These are phyloP conservation scores for Ciconia maguari DNA, from an alignment of 2,113 vertebrate genomes.

Conservation along the genomic window DNA sequence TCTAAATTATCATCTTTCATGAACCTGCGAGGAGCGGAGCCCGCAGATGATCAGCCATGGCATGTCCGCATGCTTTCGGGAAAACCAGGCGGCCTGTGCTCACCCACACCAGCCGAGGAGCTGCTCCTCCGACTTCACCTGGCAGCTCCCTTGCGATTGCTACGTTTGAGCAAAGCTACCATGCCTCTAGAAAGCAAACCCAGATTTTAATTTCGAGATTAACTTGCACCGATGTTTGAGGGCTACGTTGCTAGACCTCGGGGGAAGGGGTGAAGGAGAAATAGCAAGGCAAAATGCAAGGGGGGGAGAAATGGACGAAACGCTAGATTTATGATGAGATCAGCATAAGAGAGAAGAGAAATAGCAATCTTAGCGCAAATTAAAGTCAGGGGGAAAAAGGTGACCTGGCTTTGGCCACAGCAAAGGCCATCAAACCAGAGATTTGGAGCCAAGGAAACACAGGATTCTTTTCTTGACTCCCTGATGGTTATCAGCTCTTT, in stretches of 20 bases:
- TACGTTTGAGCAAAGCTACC: neutral
- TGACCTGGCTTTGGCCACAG: neutral
- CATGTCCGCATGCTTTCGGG: neutral
- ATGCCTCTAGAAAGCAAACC: neutral
- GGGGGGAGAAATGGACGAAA: neutral
- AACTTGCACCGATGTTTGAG: neutral
- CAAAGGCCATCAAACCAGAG: neutral
- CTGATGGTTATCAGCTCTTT: neutral
- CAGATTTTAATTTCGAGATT: neutral
- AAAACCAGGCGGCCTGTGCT: neutral
- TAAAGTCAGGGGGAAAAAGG: neutral
- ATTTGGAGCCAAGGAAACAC: neutral
- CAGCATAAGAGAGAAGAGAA: neutral
- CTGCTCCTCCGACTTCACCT: neutral
- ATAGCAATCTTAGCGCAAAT: neutral
- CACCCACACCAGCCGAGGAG: neutral
- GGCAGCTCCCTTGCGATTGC: neutral
- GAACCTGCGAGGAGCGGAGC: neutral
- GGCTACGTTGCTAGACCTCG: neutral
- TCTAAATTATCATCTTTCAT: neutral
- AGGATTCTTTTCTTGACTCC: neutral
- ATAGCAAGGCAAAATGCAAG: neutral
- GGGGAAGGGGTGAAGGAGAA: neutral
- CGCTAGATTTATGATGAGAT: neutral
- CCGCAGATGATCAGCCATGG: fast-evolving